Evolutionary conservation across 2,113 vertebrate genomes (phyloP), one percentile per base, ranked within the genome.

Genomic region (Callocephalon fimbriatum): DNA sequence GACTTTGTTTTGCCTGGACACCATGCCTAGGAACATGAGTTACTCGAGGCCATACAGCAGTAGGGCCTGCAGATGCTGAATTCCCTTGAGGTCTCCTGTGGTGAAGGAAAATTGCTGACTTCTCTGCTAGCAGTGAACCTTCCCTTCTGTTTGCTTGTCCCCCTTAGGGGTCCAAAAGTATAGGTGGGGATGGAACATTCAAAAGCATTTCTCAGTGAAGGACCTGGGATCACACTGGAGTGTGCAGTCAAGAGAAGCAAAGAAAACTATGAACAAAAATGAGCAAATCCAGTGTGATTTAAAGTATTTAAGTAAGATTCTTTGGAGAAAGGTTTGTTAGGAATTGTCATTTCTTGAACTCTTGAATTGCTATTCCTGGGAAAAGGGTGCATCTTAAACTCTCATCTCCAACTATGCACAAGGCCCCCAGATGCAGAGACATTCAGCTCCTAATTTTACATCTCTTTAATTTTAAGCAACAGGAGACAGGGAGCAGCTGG

Each of bases 401-500:
- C 72, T 82, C 35, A 40, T 79, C 42, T 95, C 38, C 44, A 86
- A 23, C 51, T 62, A 88, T 47, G 10, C 38, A 93, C 59, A 53
- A 91, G 75, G 84, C 65, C 68, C 68, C 79, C 83, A 95, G 63
- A 88, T 71, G 56, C 72, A 90, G 65, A 76, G 59, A 88, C 47
- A 75, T 93, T 95, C 76, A 93, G 70, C 13, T 95, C 86, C 91
- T 94, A 79, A 80, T 93, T 95, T 95, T 92, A 87, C 86, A 85
- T 80, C 75, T 94, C 68, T 96, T 96, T 96, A 74, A 91, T 95
- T 95, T 96, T 95, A 73, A 95, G 76, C 89, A 95, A 86, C 29
- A 63, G 61, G 68, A 71, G 87, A 96, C 71, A 76, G 27, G 50
- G 82, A 97, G 70, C 90, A 96, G 90, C 88, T 94, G 97, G 92